Evolutionary conservation across 2,888 invertebrate species (phyloP), one percentile per base, ranked within the genome.

Genomic region (Coleophora deauratella): DNA sequence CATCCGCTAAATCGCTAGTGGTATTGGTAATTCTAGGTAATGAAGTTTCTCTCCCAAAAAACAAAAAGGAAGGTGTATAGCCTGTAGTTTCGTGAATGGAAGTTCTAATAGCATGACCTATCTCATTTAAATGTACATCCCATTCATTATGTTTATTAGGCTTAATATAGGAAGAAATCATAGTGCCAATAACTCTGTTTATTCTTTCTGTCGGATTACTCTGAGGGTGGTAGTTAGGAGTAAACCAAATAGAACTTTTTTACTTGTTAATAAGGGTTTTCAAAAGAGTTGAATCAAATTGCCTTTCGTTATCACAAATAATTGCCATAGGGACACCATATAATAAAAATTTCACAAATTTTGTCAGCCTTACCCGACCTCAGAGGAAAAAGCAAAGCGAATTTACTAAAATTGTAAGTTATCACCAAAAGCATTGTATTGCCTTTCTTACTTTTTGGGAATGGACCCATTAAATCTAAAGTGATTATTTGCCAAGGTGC

Each of bases 141-240:
- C 44, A 49, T 4, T 42, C 41, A 27, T 43, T 47, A 21, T 49
- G 48, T 8, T 49, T 49, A 2, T 42, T 36, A n/a, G n/a, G n/a
- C 9, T 43, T 33, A 12, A 45, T 41, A 30, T 45, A 62, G 1
- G 55, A 46, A n/a, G 58, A 37, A 4, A 65, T 52, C 41, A 54
- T 57, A 2, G 55, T 55, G n/a, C 58, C 50, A 0, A 67, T 39
- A 0, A 57, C 56, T 14, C 56, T 40, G 40, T 66, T 67, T 0
- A 56, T 51, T 0, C 62, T 43, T 40, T 70, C 67, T 0, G 61
- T 59, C 2, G 61, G 58, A 37, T 69, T 67, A 1, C 46, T 45
- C 47, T 69, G 66, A 0, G 67, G 62, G 9, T 61, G 54, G 41
- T 67, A 65, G 9, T 42, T 35, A 9, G 50, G 46, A 1, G 49